Evolutionary conservation across 1,140 invertebrate species (phyloP), one percentile per base, ranked within the genome.

Genomic region (Heliconius hewitsoni): DNA sequence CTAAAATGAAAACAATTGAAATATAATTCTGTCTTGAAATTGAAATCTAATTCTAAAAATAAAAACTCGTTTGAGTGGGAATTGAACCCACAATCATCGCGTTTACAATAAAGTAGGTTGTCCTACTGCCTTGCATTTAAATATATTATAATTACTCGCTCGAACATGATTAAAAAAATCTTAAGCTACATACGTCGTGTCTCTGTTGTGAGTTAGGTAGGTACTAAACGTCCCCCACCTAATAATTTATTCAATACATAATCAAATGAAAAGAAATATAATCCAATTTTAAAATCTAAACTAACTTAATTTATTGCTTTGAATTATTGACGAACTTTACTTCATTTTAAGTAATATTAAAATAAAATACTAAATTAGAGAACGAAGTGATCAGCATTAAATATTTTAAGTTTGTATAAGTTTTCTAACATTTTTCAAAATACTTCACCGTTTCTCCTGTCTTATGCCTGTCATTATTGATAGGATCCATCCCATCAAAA

Each of bases 211-310:
- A 72, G 18, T n/a, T 27, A 13, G 6, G n/a, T 19, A 72, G 6
- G n/a, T 19, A 72, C 16, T 72, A 42, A 72, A 19, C 70, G 76
- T 72, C 74, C 76, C 80, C 66, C 27, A 70, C 55, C 70, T 55
- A 42, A 83, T 83, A 83, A 81, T 83, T 83, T 83, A 83, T 83
- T 83, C 82, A 81, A 81, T 83, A 83, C 82, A 55, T 81, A 80
- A 81, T 78, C 82, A 81, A 81, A 78, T 80, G 78, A 80, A 82
- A 82, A 79, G 80, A 73, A 81, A 81, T 81, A 77, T 60, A 73
- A 81, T 81, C 77, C 77, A 81, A 77, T 81, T 81, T 81, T 73
- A 78, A 81, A 81, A 78, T 78, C 77, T 76, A 73, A 81, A 76
- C 73, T 81, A 70, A 81, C 73, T 78, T 81, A 81, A 81, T 78